phyloP scores from a whole-genome alignment of 2,888 invertebrate genomes.

The Crossocerus cetratus region DNA sequence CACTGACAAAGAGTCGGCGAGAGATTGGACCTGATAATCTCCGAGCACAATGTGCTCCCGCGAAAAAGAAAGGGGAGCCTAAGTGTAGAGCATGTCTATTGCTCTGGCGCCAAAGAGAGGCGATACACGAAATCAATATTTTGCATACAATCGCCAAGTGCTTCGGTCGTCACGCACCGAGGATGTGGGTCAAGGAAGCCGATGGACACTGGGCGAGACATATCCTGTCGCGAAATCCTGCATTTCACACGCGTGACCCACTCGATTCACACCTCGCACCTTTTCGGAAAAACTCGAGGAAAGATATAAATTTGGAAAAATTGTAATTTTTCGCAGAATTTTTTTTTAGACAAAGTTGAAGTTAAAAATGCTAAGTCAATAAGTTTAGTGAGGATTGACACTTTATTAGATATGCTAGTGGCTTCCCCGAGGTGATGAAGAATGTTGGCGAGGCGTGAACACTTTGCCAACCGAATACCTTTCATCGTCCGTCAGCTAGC shows the following conservation, averaged over 20 bases:
- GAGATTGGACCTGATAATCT: background rate
- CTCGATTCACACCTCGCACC: too few relatives aligned
- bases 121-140: slow-evolving; percentile 62
- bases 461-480: slow-evolving; percentile 48
- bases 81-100: slow-evolving; percentile 1
- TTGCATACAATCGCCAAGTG: slow-evolving; percentile 65
- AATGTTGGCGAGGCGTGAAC: slow-evolving; percentile 26
- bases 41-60: background rate
- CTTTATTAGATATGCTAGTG: too few relatives aligned
- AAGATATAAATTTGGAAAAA: too few relatives aligned
- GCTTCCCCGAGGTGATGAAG: too few relatives aligned
- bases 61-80: slow-evolving; percentile 12
- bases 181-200: slow-evolving; percentile 63
- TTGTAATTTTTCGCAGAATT: too few relatives aligned
- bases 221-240: slow-evolving; percentile 28
- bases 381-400: too few relatives aligned
- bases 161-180: slow-evolving; percentile 54
- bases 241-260: too few relatives aligned
- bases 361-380: too few relatives aligned
- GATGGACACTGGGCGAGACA: slow-evolving; percentile 32
- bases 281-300: too few relatives aligned
- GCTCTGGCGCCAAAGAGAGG: slow-evolving; percentile 20
- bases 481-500: slow-evolving; percentile 50
- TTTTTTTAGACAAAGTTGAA: too few relatives aligned
- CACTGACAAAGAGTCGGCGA: background rate